phyloP scores from a whole-genome alignment of 2,113 vertebrate species.

The Thunnus maccoyii region DNA sequence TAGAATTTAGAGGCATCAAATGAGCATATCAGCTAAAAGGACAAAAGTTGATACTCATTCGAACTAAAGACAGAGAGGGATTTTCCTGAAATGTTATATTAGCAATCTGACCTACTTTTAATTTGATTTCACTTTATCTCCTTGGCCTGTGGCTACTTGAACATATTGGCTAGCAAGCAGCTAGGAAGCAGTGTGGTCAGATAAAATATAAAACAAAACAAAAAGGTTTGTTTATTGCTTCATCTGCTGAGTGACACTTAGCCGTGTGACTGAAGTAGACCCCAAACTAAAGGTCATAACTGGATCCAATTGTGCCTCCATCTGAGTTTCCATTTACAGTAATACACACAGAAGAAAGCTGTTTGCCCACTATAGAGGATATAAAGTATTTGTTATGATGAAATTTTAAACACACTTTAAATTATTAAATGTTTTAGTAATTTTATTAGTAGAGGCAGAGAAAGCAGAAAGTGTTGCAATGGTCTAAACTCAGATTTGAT shows the following conservation, averaged over 20 bases:
- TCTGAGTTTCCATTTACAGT: background rate
- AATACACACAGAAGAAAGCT: background rate
- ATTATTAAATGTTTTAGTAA: too few relatives aligned
- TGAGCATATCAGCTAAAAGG: conserved; percentile 38
- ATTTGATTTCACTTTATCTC: conserved; percentile 33
- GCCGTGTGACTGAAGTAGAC: background rate
- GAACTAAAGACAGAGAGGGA: conserved; percentile 22
- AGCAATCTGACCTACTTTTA: conserved; percentile 54
- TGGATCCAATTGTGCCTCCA: background rate
- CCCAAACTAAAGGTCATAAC: background rate
- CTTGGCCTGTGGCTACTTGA: conserved; percentile 1
- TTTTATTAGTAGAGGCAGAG: too few relatives aligned
- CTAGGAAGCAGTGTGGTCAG: background rate
- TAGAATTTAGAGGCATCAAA: conserved; percentile 39
- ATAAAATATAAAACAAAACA: background rate
- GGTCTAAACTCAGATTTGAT: too few relatives aligned
- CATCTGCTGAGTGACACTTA: background rate
- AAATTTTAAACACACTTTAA: background rate
- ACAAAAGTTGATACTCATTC: conserved; percentile 55
- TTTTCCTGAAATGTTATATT: conserved; percentile 70
- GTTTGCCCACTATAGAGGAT: background rate
- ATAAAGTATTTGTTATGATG: background rate
- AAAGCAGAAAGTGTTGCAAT: too few relatives aligned
- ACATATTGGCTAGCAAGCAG: background rate
- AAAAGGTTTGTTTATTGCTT: conserved; percentile 24